Base-by-base conservation (phyloP, 2,888 invertebrate genomes). In the Ferdinandea cuprea region DNA sequence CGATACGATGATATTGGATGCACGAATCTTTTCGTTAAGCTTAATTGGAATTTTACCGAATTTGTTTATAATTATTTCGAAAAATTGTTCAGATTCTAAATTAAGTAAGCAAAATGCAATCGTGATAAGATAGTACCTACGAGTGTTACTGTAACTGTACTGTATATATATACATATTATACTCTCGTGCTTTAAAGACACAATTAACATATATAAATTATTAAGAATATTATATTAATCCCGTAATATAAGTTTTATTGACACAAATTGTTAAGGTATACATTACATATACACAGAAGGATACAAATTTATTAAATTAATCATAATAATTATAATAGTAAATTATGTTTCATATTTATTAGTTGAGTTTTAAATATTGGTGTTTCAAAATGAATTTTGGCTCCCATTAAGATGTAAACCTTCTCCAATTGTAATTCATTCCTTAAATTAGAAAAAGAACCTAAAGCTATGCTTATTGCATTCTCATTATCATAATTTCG, bases 201-300 rank as follows among this genome's bases (percentile, higher is more conserved):
- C 25, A n/a, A n/a, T n/a, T 72, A 72, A 48, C 54, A 59, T 76
- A 74, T 65, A 52, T 86, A 73, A 83, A 81, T 85, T 58, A 69
- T 85, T 81, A 13, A 44, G 25, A 25, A 25, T 7, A 15, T 13
- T 7, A 8, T 40, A 40, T 40, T 2, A 15, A 13, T 40, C 13
- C 40, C 7, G 2, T 13, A 7, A 40, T 40, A 6, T 40, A 40
- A 40, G 40, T 40, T 15, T 40, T 40, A 40, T 15, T 7, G 13
- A 40, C 37, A n/a, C 25, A 15, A 15, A 15, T 40, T 40, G 15
- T 40, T 40, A 40, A 40, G 40, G 1, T 40, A 13, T 13, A 15
- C n/a, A n/a, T n/a, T n/a, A n/a, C n/a, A n/a, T n/a, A n/a, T 37
- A 13, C 13, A 37, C 15, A 40, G 7, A 40, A 40, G 7, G 8